Percentiles rank a stretch among this genome's conserved stretches.
Conservation (phyloP, 2,797 vertebrate species). For the Gastrophryne carolinensis region DNA sequence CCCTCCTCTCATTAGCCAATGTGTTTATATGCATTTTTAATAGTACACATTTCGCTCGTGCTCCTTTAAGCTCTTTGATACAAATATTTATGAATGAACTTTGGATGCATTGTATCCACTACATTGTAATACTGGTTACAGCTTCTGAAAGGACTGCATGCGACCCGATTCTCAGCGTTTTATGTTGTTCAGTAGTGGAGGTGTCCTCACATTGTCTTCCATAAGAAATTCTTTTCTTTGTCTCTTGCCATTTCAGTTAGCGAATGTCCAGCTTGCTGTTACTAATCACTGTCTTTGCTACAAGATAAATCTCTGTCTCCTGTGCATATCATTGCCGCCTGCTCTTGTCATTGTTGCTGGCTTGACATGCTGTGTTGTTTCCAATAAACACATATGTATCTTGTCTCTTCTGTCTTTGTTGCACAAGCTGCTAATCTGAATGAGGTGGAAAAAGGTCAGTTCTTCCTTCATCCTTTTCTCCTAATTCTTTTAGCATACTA, state of each 20-base stretch:
- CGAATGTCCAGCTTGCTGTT: not conserved
- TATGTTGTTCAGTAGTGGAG: no score
- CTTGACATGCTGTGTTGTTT: constrained; percentile 69
- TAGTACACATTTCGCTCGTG: no score
- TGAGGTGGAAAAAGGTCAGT: constrained; percentile 99
- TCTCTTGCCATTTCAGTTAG: not conserved
- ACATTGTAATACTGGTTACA: no score
- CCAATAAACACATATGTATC: constrained; percentile 76
- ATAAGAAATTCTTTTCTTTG: not conserved
- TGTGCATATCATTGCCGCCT: constrained; percentile 60
- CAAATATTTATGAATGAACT: no score
- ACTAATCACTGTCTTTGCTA: not conserved
- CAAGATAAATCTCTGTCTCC: constrained; percentile 52
- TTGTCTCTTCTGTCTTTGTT: constrained; percentile 85
- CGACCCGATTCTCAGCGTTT: no score
- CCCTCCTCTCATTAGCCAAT: no score
- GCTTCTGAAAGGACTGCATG: no score
- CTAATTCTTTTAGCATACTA: constrained; percentile 53
- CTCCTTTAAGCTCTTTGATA: no score
- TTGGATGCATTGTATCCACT: no score
- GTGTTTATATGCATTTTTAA: no score
- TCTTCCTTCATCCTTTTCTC: constrained; percentile 76
- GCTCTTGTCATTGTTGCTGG: constrained; percentile 64
- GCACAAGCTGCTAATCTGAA: constrained; percentile 98
- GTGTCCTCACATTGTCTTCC: not conserved